phyloP scores from a whole-genome alignment of 2,113 vertebrate genomes.

The Steatornis caripensis region DNA sequence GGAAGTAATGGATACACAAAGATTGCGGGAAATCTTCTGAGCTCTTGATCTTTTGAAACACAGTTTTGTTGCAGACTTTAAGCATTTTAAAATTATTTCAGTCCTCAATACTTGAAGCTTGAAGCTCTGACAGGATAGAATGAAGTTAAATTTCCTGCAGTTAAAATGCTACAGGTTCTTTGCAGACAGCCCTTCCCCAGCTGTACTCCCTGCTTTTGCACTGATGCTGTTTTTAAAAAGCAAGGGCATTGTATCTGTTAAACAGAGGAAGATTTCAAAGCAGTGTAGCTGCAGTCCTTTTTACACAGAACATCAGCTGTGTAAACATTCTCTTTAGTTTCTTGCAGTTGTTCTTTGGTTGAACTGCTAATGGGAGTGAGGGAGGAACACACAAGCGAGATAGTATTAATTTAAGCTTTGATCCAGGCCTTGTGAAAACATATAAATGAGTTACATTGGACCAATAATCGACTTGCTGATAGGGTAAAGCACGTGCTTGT shows the following conservation, averaged over 20 bases:
- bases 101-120: neutral
- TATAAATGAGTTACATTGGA: neutral
- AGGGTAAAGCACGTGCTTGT: neutral
- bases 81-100: neutral
- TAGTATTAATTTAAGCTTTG: neutral
- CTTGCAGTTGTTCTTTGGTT: neutral
- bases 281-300: neutral
- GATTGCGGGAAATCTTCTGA: neutral
- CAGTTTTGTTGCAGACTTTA: neutral
- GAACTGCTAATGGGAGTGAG: neutral
- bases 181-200: neutral
- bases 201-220: neutral
- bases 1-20: neutral
- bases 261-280: neutral
- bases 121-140: neutral
- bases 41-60: neutral
- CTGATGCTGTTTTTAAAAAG: neutral
- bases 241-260: neutral
- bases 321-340: slow-evolving; percentile 4
- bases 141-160: neutral
- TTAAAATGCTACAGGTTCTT: neutral
- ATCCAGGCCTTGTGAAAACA: neutral
- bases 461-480: neutral
- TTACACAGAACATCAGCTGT: neutral
- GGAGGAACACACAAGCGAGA: neutral